These are phyloP conservation scores for Bathybates hornii DNA, from an alignment of 2,113 vertebrate species.

Conservation along the genomic window DNA sequence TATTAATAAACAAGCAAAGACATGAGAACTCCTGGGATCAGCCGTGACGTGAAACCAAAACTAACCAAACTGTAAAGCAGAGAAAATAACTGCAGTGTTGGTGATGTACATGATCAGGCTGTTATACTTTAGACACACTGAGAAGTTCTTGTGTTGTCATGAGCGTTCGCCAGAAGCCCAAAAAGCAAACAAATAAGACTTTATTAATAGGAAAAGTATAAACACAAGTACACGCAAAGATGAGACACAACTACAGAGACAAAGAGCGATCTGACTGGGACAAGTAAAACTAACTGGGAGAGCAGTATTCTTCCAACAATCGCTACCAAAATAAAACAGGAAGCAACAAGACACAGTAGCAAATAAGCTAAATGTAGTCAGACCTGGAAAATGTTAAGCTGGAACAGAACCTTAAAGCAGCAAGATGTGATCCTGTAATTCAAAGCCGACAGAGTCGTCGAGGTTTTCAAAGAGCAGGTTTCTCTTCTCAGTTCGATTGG, in stretches of 20 bases:
- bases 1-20: rapidly evolving
- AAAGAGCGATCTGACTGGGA: not conserved
- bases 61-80: not conserved
- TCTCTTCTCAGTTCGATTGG: not conserved
- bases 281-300: not conserved
- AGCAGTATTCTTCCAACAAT: not conserved
- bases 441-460: not conserved
- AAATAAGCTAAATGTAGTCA: not conserved
- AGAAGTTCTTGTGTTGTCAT: not conserved
- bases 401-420: not conserved
- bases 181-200: not conserved
- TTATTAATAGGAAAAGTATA: not conserved
- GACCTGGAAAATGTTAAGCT: not conserved
- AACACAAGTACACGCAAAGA: not conserved
- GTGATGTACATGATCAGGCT: not conserved
- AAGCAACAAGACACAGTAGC: not conserved
- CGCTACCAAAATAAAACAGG: not conserved
- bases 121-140: not conserved
- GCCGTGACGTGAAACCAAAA: not conserved
- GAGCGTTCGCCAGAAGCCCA: rapidly evolving
- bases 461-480: not conserved
- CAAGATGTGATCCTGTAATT: not conserved
- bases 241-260: not conserved
- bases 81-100: not conserved
- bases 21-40: not conserved